Evolutionary conservation across 2,797 vertebrate genomes (phyloP), one percentile per base, ranked within the genome.

Genomic region (Psittacula derbiana): DNA sequence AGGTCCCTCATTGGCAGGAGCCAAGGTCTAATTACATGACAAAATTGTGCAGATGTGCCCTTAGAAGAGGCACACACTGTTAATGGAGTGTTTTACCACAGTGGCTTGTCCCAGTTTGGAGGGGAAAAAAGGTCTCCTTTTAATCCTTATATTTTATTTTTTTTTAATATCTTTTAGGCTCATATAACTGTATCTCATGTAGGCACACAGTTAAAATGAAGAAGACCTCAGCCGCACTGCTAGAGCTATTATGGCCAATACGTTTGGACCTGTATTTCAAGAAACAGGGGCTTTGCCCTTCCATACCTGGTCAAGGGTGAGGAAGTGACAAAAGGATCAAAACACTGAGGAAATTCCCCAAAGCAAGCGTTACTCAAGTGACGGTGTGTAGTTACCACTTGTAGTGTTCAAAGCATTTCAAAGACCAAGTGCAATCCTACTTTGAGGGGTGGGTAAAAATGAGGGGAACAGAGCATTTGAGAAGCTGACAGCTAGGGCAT

Each of bases 1-100:
- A 85, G 78, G 55, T 89, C 50, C 36, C 74, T 85, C 60, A 70
- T 4, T 82, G 86, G 55, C 60, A 83, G 64, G 28, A 92, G 57
- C 36, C 67, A 82, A 60, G 36, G 71, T 87, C 78, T 93, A 92
- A 91, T 89, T 94, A 31, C 20, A 49, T 27, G 43, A 80, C 55
- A 55, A 83, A 89, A 85, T 82, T 76, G 67, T 92, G 64, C 86
- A 94, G 86, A 87, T 94, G 74, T 82, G 89, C n/a, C 71, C 86
- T 66, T 36, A 52, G 67, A 91, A 93, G 50, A 85, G 74, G 66
- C 8, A 47, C 55, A 65, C 0, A 0, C 71, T 89, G 36, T 76
- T 86, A 92, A 84, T 4, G 11, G 38, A 82, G 21, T 80, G 55
- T 70, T 94, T 88, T 82, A 93, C 74, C 47, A 41, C 78, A 70